phyloP scores from a whole-genome alignment of 2,797 vertebrate genomes.

The Rhincodon typus region DNA sequence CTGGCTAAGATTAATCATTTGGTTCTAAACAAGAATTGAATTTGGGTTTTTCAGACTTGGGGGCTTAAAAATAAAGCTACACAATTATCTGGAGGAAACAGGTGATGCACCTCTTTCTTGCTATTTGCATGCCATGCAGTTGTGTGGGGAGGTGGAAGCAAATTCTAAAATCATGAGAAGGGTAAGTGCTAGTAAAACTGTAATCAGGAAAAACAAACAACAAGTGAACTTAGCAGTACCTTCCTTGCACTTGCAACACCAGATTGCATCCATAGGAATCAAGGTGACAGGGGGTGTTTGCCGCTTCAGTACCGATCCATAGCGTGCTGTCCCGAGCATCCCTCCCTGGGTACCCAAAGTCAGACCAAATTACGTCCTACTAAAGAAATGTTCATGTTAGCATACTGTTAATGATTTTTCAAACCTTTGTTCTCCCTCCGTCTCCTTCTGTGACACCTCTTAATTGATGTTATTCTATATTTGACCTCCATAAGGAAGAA shows the following conservation, averaged over 20 bases:
- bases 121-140: not conserved
- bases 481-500: not conserved
- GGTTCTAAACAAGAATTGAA: not conserved
- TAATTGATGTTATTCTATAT: not conserved
- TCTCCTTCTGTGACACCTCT: not conserved
- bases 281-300: slow-evolving; percentile 88
- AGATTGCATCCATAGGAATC: slow-evolving; percentile 92
- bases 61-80: too few species aligned
- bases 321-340: slow-evolving; percentile 80
- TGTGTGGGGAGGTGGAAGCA: not conserved
- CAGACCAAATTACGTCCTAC: slow-evolving; percentile 80
- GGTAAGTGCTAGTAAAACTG: not conserved
- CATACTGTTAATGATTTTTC: not conserved
- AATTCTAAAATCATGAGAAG: not conserved
- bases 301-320: slow-evolving; percentile 82
- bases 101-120: not conserved
- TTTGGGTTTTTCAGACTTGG: not conserved
- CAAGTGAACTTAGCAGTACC: slow-evolving; percentile 56
- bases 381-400: slow-evolving; percentile 42
- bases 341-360: slow-evolving; percentile 85
- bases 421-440: not conserved
- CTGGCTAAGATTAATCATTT: not conserved
- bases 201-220: not conserved
- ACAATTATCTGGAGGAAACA: too few species aligned
- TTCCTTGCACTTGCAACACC: slow-evolving; percentile 89